These are phyloP conservation scores for Nannoperca australis DNA, from an alignment of 2,797 vertebrate species.

Conservation along the genomic window DNA sequence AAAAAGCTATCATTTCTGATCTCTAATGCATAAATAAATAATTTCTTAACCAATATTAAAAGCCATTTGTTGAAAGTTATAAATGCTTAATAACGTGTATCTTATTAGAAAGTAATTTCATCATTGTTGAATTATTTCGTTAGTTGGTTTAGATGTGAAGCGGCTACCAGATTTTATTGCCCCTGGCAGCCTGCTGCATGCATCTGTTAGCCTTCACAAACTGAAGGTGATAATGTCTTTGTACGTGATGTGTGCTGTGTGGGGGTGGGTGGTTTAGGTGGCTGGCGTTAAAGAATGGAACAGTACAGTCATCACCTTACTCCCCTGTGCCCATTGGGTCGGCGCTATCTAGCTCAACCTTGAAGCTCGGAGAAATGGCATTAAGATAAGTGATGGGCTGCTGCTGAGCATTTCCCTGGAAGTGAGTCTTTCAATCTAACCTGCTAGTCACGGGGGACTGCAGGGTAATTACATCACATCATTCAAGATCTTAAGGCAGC, in stretches of 20 bases:
- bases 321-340: constrained; percentile 34
- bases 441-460: constrained; percentile 51
- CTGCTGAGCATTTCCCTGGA: constrained; percentile 25
- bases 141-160: not conserved
- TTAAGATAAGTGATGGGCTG: constrained; percentile 39
- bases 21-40: not conserved
- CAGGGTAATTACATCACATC: constrained; percentile 53
- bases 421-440: constrained; percentile 42
- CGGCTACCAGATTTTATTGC: not conserved
- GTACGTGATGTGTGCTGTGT: not conserved
- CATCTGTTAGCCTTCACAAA: constrained; percentile 10
- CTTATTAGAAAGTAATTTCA: not conserved
- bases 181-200: not conserved
- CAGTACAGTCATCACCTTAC: constrained; percentile 36
- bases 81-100: not conserved
- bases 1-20: not conserved
- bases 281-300: constrained; percentile 17
- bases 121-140: not conserved
- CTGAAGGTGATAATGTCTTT: constrained; percentile 38
- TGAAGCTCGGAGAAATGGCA: constrained; percentile 30
- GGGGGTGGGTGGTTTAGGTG: not conserved
- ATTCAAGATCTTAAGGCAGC: constrained; percentile 44
- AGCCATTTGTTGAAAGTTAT: not conserved
- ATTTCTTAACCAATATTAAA: not conserved
- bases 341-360: constrained; percentile 45